A percentile compares a stretch with the other conserved stretches of the same genome.
Evolutionary conservation across 2,797 vertebrate species (phyloP).

Genomic region (Rhynchotus rufescens): DNA sequence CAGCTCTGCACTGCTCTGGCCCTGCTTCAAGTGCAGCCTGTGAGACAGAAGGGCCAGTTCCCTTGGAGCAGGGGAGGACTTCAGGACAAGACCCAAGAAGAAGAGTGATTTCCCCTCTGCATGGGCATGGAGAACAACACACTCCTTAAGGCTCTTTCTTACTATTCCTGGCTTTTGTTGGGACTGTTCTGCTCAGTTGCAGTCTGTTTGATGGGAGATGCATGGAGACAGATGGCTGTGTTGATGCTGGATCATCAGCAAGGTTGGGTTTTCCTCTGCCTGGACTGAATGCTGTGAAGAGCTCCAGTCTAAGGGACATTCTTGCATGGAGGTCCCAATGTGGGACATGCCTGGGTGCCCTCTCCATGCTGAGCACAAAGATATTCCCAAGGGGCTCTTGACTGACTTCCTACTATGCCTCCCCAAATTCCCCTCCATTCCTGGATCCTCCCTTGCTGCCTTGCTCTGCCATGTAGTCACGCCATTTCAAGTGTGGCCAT

Average conservation of each 20-base stretch:
- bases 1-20: not conserved
- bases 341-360: not conserved
- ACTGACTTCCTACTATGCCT: not conserved
- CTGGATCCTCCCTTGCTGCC: not conserved
- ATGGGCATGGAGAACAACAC: not conserved
- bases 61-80: not conserved
- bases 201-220: not conserved
- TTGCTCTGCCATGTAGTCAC: not conserved
- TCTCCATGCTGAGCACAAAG: not conserved
- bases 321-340: not conserved
- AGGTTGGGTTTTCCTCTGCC: not conserved
- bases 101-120: not conserved
- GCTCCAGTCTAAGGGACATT: not conserved
- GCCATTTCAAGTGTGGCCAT: not conserved
- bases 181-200: not conserved
- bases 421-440: not conserved
- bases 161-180: not conserved
- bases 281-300: not conserved
- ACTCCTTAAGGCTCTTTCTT: not conserved
- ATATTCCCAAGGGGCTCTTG: not conserved
- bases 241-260: not conserved
- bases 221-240: not conserved
- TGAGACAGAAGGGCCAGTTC: not conserved
- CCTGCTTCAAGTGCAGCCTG: not conserved
- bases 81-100: not conserved